These are phyloP conservation scores for Drosophila acutilabella DNA, from an alignment of 2,888 invertebrate species.

Conservation along the genomic window DNA sequence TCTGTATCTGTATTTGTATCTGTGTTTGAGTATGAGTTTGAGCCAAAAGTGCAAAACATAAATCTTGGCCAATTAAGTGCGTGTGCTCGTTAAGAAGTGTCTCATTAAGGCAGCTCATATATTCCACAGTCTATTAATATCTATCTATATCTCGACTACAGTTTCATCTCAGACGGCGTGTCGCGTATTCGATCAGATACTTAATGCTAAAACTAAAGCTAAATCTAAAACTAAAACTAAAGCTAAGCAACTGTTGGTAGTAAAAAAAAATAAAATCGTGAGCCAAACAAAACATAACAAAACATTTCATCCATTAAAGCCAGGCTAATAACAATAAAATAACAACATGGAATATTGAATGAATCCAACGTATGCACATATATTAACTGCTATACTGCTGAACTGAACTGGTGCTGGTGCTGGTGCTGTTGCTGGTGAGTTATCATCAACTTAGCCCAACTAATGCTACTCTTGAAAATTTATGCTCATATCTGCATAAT, in stretches of 20 bases:
- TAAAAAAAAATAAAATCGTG: slow-evolving; percentile 17
- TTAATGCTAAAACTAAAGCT: slow-evolving; percentile 25
- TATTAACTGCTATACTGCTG: slow-evolving; percentile 52
- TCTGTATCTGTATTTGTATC: not conserved
- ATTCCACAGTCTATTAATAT: slow-evolving; percentile 8
- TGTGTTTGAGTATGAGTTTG: not conserved
- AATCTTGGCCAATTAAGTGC: slow-evolving; percentile 72
- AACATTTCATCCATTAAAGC: slow-evolving; percentile 53
- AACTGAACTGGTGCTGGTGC: not conserved
- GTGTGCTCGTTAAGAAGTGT: slow-evolving; percentile 59
- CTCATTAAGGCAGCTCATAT: slow-evolving; percentile 43
- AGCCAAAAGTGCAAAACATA: slow-evolving; percentile 57
- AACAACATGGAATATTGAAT: slow-evolving; percentile 73
- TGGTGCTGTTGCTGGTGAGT: slow-evolving; percentile 53
- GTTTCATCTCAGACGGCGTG: slow-evolving; percentile 62
- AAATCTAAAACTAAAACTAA: slow-evolving; percentile 12
- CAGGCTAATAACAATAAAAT: slow-evolving; percentile 37
- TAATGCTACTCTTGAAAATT: slow-evolving; percentile 62
- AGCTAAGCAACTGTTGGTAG: slow-evolving; percentile 9
- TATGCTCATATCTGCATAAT: slow-evolving; percentile 77
- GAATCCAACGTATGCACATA: slow-evolving; percentile 71
- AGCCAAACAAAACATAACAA: slow-evolving; percentile 31
- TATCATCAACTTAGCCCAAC: slow-evolving; percentile 50
- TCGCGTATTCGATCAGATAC: slow-evolving; percentile 45
- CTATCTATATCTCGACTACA: slow-evolving; percentile 17